Evolutionary conservation across 2,797 vertebrate species (phyloP).

Genomic region (Xenentodon cancila): DNA sequence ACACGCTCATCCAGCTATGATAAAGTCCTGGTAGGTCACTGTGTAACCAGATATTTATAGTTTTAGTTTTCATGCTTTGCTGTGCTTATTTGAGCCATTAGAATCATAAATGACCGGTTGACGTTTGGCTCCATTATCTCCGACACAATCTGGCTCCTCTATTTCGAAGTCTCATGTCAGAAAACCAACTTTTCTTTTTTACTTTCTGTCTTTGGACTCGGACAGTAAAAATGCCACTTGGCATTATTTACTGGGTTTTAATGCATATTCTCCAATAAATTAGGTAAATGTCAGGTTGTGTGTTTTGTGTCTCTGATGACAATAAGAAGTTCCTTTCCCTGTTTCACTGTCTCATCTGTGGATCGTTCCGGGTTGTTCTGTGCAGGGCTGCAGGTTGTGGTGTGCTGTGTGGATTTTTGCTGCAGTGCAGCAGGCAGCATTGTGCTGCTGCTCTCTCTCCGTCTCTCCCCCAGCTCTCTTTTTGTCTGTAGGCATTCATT

Average conservation of each 20-base stretch:
- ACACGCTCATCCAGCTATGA: too few species aligned
- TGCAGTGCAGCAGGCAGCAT: conserved; percentile 92
- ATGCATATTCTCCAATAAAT: conserved; percentile 14
- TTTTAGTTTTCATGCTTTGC: too few species aligned
- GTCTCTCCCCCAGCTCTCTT: conserved; percentile 19
- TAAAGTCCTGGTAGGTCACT: too few species aligned
- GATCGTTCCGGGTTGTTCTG: conserved; percentile 66
- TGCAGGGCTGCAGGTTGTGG: conserved; percentile 71
- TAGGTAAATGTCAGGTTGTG: too few species aligned
- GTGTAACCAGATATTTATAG: too few species aligned
- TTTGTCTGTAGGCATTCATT: conserved; percentile 71
- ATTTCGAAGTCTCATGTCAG: conserved; percentile 5
- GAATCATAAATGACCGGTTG: conserved; percentile 8
- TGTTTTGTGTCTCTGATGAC: background rate
- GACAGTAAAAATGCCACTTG: background rate
- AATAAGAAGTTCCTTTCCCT: background rate
- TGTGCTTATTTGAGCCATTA: background rate
- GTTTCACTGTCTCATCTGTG: conserved; percentile 15
- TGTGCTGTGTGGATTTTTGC: conserved; percentile 89
- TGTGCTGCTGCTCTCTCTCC: conserved; percentile 67
- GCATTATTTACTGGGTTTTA: background rate
- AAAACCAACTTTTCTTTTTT: conserved; percentile 11
- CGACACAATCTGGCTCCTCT: conserved; percentile 5
- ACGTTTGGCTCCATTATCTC: too few species aligned
- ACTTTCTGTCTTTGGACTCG: conserved; percentile 14